Percentiles rank a stretch among this genome's conserved stretches.
phyloP scores from a whole-genome alignment of 2,888 invertebrate genomes.

The Aspidiotus destructor region DNA sequence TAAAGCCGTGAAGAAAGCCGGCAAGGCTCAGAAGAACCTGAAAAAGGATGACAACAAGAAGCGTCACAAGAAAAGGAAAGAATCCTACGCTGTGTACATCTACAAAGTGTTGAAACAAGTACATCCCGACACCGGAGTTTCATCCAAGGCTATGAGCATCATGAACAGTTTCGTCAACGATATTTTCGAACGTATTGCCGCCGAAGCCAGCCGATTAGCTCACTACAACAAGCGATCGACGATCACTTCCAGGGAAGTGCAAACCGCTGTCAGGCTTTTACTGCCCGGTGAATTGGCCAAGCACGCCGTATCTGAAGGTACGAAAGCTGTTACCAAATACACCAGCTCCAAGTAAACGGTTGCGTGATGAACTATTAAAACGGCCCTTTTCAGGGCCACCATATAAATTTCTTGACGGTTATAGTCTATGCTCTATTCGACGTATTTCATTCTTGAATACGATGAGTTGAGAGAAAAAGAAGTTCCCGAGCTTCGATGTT shows the following conservation, averaged over 20 bases:
- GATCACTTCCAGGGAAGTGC: conserved; percentile 58
- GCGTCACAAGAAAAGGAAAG: conserved; percentile 49
- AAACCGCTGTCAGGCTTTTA: conserved; percentile 56
- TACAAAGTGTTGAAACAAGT: conserved; percentile 55
- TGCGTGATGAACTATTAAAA: no score
- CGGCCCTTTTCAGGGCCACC: no score
- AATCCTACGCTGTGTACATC: conserved; percentile 49
- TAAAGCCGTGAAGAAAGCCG: conserved; percentile 47
- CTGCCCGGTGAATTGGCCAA: conserved; percentile 63
- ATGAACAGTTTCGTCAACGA: conserved; percentile 69
- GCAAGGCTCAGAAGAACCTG: conserved; percentile 51
- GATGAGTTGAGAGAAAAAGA: no score
- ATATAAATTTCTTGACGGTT: no score
- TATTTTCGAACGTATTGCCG: conserved; percentile 59
- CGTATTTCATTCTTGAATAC: no score
- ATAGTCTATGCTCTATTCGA: no score
- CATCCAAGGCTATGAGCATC: conserved; percentile 59
- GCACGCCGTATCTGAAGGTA: conserved; percentile 59
- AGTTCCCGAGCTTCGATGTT: no score
- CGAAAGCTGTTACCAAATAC: conserved; percentile 54
- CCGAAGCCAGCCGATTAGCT: conserved; percentile 45
- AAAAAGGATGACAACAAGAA: conserved; percentile 51
- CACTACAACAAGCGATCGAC: conserved; percentile 54
- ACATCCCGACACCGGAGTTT: conserved; percentile 56
- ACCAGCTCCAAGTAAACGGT: conserved; percentile 44